Evolutionary conservation across 1,140 invertebrate genomes (phyloP).

Genomic region (Acromyrmex heyeri): DNA sequence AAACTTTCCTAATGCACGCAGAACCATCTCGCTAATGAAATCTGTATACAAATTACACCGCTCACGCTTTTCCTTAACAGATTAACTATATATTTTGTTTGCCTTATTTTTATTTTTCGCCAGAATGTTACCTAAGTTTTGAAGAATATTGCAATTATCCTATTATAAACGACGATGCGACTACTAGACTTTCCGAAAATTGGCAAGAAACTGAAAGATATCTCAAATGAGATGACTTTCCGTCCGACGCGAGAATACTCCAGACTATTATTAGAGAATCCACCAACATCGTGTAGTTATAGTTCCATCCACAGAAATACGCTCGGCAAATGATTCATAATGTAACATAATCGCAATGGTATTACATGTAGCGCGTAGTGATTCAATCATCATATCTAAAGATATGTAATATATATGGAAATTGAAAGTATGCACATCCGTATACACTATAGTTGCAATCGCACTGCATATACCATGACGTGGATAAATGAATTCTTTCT

Average conservation of each 20-base stretch:
- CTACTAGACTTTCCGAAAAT: slow-evolving; percentile 70
- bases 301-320: slow-evolving; percentile 32
- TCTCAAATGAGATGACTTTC: slow-evolving; percentile 61
- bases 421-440: not conserved
- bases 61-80: not conserved
- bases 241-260: slow-evolving; percentile 66
- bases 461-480: not conserved
- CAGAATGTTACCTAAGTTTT: not conserved
- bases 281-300: slow-evolving; percentile 68
- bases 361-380: not conserved
- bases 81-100: not conserved
- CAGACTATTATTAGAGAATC: slow-evolving; percentile 78
- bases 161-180: not conserved
- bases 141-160: slow-evolving; percentile 19
- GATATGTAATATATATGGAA: not conserved
- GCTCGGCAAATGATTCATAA: slow-evolving; percentile 48
- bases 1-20: not conserved
- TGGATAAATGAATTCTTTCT: not conserved
- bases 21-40: not conserved
- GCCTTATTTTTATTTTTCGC: not conserved
- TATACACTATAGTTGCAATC: not conserved
- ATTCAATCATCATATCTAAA: slow-evolving; percentile 1
- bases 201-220: slow-evolving; percentile 72
- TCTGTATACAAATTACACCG: not conserved
- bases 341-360: slow-evolving; percentile 45